Evolutionary conservation across 2,888 invertebrate species (phyloP), one percentile per base, ranked within the genome.

Genomic region (Acrocyrtus sp.): DNA sequence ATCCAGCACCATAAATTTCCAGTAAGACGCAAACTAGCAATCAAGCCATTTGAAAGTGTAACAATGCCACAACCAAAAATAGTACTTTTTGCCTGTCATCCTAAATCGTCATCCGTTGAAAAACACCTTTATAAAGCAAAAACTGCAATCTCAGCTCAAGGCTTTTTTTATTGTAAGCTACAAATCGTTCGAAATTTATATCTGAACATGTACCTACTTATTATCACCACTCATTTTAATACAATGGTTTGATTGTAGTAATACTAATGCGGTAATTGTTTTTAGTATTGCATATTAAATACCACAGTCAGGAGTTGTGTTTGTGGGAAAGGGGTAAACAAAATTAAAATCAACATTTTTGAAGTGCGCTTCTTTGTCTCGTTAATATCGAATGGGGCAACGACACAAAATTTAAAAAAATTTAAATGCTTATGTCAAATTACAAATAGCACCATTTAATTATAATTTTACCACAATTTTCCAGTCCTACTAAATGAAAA

Each of bases 191-290:
- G 4, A 26, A 12, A 48, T n/a, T 34, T 8, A 34, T 34, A 34
- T 34, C 34, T 8, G 34, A 34, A 34, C 6, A 51, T 10, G n/a
- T 43, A 62, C 26, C 62, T 62, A 62, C 62, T 50, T 47, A 61
- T 61, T 62, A 62, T 62, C 62, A 62, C 56, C 24, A n/a, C n/a
- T n/a, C n/a, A 51, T 21, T 26, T 26, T 51, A 34, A 34, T 34
- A 34, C 6, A 27, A 26, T 51, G 24, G 51, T 24, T n/a, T n/a
- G n/a, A n/a, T n/a, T 51, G 21, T 51, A 51, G 26, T 68, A 68
- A 68, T 68, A 68, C 68, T 68, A 68, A 58, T 67, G 60, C 51
- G 68, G 68, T 53, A 63, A 68, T 53, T 60, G 48, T 50, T 63
- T 65, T 48, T 39, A 57, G 60, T 68, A 68, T 68, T 68, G 68